Percentiles rank a stretch among this genome's conserved stretches.
phyloP scores from a whole-genome alignment of 1,140 invertebrate species.

The Formica exsecta region DNA sequence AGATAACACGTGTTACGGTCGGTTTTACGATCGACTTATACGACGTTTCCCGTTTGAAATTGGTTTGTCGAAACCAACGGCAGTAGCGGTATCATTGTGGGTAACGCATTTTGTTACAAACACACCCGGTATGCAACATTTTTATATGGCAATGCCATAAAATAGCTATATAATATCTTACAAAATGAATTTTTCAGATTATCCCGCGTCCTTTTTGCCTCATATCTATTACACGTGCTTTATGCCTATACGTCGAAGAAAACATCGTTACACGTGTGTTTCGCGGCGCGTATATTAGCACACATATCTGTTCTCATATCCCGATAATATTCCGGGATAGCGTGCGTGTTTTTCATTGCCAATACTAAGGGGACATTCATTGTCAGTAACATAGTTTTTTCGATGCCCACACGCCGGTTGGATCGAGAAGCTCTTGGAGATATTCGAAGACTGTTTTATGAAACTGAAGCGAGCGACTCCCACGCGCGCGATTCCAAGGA shows the following conservation, averaged over 20 bases:
- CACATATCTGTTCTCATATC: background rate
- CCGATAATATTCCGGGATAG: background rate
- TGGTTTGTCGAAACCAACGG: conserved; percentile 12
- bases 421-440: conserved; percentile 51
- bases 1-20: conserved; percentile 53
- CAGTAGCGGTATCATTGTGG: background rate
- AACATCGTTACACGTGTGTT: background rate
- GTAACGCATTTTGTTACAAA: conserved; percentile 20
- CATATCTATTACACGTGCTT: conserved; percentile 1
- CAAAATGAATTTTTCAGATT: conserved; percentile 20
- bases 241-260: background rate
- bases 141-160: conserved; percentile 29
- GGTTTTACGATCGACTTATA: conserved; percentile 46
- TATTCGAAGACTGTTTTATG: conserved; percentile 75
- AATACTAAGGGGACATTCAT: conserved; percentile 72
- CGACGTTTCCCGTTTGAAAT: conserved; percentile 26
- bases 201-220: background rate
- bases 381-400: conserved; percentile 72
- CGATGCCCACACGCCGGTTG: conserved; percentile 65
- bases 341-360: conserved; percentile 72
- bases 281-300: background rate
- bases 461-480: conserved; percentile 72
- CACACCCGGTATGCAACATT: conserved; percentile 6
- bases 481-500: conserved; percentile 49
- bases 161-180: background rate